Percentiles rank a stretch among this genome's conserved stretches.
phyloP scores from a whole-genome alignment of 1,140 invertebrate species.

The Apis florea region DNA sequence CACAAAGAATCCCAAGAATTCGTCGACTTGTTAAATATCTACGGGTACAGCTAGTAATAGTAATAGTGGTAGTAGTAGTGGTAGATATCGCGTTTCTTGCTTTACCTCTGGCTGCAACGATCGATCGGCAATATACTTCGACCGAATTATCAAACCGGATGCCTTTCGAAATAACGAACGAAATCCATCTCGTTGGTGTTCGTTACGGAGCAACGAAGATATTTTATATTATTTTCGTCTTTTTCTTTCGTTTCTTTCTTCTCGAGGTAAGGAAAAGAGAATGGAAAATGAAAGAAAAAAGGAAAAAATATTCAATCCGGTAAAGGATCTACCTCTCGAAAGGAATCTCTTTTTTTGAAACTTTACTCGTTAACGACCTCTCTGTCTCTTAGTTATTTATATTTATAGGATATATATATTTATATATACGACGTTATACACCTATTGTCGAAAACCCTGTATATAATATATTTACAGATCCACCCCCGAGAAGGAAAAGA shows the following conservation, averaged over 20 bases:
- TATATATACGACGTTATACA: constrained; percentile 19
- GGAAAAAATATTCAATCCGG: no score
- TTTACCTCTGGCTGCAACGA: neutral
- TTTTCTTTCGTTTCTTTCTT: neutral
- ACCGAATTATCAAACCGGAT: constrained; percentile 16
- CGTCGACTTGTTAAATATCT: constrained; percentile 26
- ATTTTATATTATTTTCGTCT: neutral
- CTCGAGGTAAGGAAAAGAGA: neutral
- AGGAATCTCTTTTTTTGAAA: no score
- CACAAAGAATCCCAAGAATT: neutral
- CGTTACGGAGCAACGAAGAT: neutral
- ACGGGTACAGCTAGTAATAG: neutral
- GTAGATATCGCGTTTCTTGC: neutral
- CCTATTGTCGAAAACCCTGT: constrained; percentile 49
- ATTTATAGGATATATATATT: no score
- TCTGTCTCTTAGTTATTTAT: no score
- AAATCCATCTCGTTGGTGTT: neutral
- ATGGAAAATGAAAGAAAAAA: neutral
- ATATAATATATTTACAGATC: constrained; percentile 36
- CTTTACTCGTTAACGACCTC: neutral
- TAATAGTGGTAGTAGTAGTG: no score
- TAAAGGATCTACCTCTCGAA: neutral
- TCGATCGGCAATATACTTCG: neutral
- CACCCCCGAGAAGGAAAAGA: neutral
- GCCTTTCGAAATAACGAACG: constrained; percentile 1